Conservation (phyloP, 2,888 invertebrate species). For the Creontiades dilutus region DNA sequence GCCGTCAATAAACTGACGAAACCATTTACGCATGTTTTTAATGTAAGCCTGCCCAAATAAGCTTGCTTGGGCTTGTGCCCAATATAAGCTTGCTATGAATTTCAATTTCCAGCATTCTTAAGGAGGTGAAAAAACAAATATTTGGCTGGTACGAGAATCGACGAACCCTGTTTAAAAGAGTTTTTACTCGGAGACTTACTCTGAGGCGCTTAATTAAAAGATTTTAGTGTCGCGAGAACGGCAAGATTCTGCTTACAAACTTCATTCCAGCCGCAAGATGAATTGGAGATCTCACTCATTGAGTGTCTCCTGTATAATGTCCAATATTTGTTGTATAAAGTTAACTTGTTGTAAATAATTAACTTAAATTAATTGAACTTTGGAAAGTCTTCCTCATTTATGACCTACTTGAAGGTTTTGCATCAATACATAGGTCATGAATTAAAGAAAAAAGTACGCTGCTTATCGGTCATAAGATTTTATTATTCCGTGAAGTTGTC, state of each 20-base stretch:
- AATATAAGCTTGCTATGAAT: conserved; percentile 21
- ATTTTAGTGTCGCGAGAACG: not conserved
- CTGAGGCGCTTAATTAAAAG: conserved; percentile 31
- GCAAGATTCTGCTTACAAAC: not conserved
- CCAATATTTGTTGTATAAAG: too few species aligned
- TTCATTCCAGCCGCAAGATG: not conserved
- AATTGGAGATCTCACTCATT: not conserved
- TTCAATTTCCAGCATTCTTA: conserved; percentile 13
- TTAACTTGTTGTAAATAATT: too few species aligned
- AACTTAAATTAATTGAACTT: too few species aligned
- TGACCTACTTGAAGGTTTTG: too few species aligned
- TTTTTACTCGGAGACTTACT: conserved; percentile 5
- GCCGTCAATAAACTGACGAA: not conserved
- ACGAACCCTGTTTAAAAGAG: conserved; percentile 4
- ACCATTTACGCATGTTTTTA: too few species aligned
- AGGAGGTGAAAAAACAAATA: not conserved
- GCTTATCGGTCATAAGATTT: too few species aligned
- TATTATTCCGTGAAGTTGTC: too few species aligned
- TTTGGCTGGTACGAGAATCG: conserved; percentile 3
- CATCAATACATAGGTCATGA: too few species aligned
- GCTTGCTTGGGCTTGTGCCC: too few species aligned
- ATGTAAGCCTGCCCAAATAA: not conserved
- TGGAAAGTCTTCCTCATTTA: too few species aligned
- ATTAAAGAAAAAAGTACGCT: too few species aligned
- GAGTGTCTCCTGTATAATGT: not conserved